Conservation (phyloP, 2,888 invertebrate genomes). For the Flexamia atlantica region DNA sequence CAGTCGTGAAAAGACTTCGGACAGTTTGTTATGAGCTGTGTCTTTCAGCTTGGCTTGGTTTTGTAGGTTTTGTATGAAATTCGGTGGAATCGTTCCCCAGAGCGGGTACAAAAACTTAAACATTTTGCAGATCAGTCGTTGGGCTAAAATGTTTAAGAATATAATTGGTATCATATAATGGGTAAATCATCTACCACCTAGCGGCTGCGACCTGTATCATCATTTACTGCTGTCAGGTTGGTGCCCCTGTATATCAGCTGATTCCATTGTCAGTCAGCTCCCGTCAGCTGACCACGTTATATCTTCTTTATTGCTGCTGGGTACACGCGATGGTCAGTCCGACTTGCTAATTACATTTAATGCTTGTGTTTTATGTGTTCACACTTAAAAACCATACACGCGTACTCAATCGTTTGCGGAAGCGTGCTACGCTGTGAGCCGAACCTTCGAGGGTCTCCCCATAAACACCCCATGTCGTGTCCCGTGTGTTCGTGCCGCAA, state of each 20-base stretch:
- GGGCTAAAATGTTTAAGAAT: too few species aligned
- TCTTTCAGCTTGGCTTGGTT: too few species aligned
- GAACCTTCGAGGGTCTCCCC: background rate
- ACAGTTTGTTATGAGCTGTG: too few species aligned
- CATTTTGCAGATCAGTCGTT: too few species aligned
- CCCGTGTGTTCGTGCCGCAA: background rate
- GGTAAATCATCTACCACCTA: slow-evolving; percentile 46
- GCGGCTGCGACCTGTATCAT: slow-evolving; percentile 54
- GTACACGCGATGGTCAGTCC: background rate
- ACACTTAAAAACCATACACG: too few species aligned
- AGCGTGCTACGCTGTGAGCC: background rate
- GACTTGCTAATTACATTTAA: slow-evolving; percentile 31
- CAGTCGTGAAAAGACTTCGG: too few species aligned
- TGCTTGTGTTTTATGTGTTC: too few species aligned
- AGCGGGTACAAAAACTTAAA: too few species aligned
- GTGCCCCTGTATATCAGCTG: slow-evolving; percentile 57
- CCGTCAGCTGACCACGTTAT: slow-evolving; percentile 50
- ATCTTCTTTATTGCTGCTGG: slow-evolving; percentile 11
- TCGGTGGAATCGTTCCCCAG: too few species aligned
- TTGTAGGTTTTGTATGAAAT: too few species aligned
- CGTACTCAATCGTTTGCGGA: too few species aligned
- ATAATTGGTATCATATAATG: too few species aligned
- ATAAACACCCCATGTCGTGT: slow-evolving; percentile 11
- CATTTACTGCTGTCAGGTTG: slow-evolving; percentile 55
- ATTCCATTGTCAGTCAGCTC: slow-evolving; percentile 58